Conservation (phyloP, 2,797 vertebrate genomes). For the Poeciliopsis paucimaculata region DNA sequence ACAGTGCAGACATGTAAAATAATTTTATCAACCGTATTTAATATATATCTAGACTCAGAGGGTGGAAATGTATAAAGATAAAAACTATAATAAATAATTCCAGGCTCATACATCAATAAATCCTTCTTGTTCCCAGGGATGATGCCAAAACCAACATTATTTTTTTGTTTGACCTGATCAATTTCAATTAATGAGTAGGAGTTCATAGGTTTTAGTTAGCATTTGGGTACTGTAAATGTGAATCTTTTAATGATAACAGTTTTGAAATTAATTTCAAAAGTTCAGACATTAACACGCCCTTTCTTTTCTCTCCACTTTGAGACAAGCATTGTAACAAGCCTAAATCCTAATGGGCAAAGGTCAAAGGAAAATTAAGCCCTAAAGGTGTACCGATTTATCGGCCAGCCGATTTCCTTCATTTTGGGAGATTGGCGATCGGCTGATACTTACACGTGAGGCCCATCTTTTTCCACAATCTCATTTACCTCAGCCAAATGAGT, state of each 20-base stretch:
- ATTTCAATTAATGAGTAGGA: too few relatives aligned
- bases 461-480: too few relatives aligned
- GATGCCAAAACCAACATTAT: background rate
- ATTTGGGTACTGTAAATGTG: background rate
- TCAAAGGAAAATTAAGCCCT: background rate
- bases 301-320: background rate
- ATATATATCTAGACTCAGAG: background rate
- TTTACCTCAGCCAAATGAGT: too few relatives aligned
- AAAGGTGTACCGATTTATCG: too few relatives aligned
- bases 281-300: background rate
- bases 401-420: too few relatives aligned
- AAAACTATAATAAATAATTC: background rate
- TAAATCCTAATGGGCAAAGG: background rate
- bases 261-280: background rate
- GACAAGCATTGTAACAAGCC: background rate
- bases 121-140: background rate
- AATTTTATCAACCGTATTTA: constrained; percentile 15
- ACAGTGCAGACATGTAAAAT: constrained; percentile 37
- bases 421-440: too few relatives aligned
- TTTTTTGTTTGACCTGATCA: too few relatives aligned
- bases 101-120: background rate
- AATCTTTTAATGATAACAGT: background rate
- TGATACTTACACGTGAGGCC: too few relatives aligned
- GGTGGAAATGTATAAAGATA: background rate
- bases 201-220: background rate